Conservation (phyloP, 2,888 invertebrate species). For the Ophion ventricosus region DNA sequence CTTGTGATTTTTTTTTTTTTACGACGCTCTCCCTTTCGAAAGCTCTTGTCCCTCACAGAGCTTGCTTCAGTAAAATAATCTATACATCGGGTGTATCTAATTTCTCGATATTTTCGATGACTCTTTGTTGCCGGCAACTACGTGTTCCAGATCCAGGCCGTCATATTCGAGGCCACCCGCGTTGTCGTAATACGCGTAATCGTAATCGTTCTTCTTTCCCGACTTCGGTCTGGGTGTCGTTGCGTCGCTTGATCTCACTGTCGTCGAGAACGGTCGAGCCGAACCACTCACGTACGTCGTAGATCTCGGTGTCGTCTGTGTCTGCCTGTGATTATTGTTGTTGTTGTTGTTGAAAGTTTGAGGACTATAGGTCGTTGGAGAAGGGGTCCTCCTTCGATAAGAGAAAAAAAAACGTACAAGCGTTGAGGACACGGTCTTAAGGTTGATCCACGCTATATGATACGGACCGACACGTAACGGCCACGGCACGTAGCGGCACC, state of each 20-base stretch:
- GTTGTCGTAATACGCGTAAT: slow-evolving; percentile 94
- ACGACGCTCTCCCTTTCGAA: slow-evolving; percentile 2
- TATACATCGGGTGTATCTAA: slow-evolving; percentile 50
- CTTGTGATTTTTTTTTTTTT: slow-evolving; percentile 29
- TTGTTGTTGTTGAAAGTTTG: slow-evolving; percentile 76
- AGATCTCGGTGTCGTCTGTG: slow-evolving; percentile 79
- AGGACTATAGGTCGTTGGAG: slow-evolving; percentile 77
- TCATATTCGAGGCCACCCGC: slow-evolving; percentile 84
- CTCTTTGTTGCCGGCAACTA: slow-evolving; percentile 79
- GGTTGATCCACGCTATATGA: too few species aligned
- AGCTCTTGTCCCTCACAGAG: slow-evolving; percentile 38
- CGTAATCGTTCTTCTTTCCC: slow-evolving; percentile 87
- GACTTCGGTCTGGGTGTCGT: slow-evolving; percentile 81
- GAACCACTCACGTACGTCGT: slow-evolving; percentile 80
- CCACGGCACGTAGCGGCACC: too few species aligned
- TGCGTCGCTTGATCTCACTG: slow-evolving; percentile 75
- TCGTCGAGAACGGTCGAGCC: slow-evolving; percentile 79
- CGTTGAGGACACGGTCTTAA: neutral
- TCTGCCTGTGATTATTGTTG: slow-evolving; percentile 74
- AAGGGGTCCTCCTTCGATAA: slow-evolving; percentile 73
- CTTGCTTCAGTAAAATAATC: slow-evolving; percentile 34
- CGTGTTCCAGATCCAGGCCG: slow-evolving; percentile 82
- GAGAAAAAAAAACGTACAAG: slow-evolving; percentile 8
- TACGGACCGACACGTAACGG: too few species aligned
- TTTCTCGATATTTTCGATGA: slow-evolving; percentile 77